Base-by-base conservation (phyloP, 2,113 vertebrate species). In the Lutjanus erythropterus region DNA sequence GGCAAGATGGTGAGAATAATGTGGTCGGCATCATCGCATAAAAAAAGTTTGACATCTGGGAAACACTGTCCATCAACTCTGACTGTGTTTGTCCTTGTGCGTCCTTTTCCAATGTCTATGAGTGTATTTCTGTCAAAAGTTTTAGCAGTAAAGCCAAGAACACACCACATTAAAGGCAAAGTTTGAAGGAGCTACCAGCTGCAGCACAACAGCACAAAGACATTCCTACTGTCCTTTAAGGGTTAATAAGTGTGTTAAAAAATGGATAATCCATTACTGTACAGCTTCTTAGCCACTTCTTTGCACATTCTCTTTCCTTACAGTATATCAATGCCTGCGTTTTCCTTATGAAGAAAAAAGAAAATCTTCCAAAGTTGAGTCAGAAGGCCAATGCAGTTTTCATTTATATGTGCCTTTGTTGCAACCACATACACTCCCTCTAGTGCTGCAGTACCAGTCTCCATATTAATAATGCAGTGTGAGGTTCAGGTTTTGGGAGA, bases 391-490 rank as follows among this genome's bases (percentile, higher is more conserved):
- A 42, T 61, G 44, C 4, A 33, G 35, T 59, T 52, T 81, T 58
- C 12, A 53, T 71, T 70, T 39, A 69, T 29, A 50, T 70, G 14
- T 25, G 15, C 41, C 35, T 64, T 37, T 75, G 67, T 70, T 62
- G 29, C 21, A 31, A 52, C n/a, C 14, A 2, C 33, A 35, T 50
- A 39, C 11, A 19, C 59, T 1, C 14, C 49, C 52, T 59, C 27
- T 33, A 42, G 46, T 65, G 23, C 33, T 56, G 10, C 52, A 41
- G 10, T 6, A 9, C 27, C 39, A 31, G 46, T 59, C 37, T 4
- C 11, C 31, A 35, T 44, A 73, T 89, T 52, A 79, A 83, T 84
- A 56, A 77, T 87, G 76, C 50, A 84, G 25, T 33, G 7, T 55
- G 50, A 52, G 8, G 50, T 73, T 74, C 50, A 33, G 65, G 14